Base-by-base conservation (phyloP, 2,888 invertebrate genomes). In the Polydrusus pterygomalis region DNA sequence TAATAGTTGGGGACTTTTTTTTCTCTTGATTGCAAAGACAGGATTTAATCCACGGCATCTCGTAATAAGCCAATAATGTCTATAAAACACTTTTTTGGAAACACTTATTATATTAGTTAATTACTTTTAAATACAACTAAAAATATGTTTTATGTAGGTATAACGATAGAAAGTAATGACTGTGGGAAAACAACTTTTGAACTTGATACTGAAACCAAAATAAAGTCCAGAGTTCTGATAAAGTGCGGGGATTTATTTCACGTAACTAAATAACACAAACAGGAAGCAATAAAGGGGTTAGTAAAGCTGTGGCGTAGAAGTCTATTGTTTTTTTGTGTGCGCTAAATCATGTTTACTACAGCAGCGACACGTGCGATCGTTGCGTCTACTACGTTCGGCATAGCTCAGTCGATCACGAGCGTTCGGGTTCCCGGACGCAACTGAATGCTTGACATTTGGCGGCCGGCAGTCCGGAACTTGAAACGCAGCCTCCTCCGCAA, bases 1-100 rank as follows among this genome's bases (percentile, higher is more conserved):
- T 88, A 81, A 89, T 88, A 47, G 86, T 86, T 40, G 88, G 88
- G 38, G 83, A 78, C 79, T 87, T 87, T 84, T 88, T 88, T 84
- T 88, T 88, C 80, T 88, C 88, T 79, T 88, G 88, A 74, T 88
- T 88, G 81, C 88, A 88, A 80, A 88, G 83, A 81, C 88, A 88
- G 70, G 88, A 87, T 80, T 87, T 88, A 80, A 88, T 87, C 88
- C 88, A 88, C 82, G 88, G 88, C 88, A 88, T 88, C 79, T 78
- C 80, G 67, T 65, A 73, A 72, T 70, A 70, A 70, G 70, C 62
- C 40, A 62, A 62, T 20, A 30, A 62, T 34, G 43, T 62, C 20
- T 62, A 20, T 8, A n/a, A 11, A 17, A 62, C 62, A 40, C 40
- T 62, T 62, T 62, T 62, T 62, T 11, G 9, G 11, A 51, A 56